Conservation (phyloP, 2,797 vertebrate species). For the Podargus strigoides region DNA sequence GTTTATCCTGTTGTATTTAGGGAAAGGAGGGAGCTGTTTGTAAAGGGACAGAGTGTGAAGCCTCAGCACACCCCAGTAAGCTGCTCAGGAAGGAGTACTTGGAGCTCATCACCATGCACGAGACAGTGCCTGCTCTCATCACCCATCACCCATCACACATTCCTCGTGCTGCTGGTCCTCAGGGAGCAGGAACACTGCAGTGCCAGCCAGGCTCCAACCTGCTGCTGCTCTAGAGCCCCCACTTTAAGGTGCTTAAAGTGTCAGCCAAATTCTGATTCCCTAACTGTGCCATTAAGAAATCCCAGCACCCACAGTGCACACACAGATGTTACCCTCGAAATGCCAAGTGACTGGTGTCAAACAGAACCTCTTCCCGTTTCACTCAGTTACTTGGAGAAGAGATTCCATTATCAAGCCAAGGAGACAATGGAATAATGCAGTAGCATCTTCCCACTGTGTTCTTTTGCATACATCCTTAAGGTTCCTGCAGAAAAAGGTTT, state of each 20-base stretch:
- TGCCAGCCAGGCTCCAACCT: background rate
- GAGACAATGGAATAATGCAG: background rate
- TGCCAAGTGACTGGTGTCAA: too few species aligned
- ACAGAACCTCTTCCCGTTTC: background rate
- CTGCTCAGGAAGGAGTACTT: background rate
- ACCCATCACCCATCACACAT: too few species aligned
- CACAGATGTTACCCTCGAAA: background rate
- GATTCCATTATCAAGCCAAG: background rate
- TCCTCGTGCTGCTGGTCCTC: background rate
- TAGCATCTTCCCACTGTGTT: background rate
- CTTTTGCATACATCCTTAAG: background rate
- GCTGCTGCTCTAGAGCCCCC: background rate
- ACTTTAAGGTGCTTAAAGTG: background rate
- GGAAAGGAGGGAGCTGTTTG: background rate
- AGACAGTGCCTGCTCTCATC: background rate
- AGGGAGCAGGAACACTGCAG: background rate
- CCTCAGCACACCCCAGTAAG: background rate
- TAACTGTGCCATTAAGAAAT: background rate
- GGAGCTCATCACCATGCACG: background rate
- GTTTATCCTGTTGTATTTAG: background rate
- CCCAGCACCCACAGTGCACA: background rate
- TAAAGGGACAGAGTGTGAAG: background rate
- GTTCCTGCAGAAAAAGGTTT: background rate
- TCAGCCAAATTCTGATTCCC: background rate
- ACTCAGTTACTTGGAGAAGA: background rate